Evolutionary conservation across 1,140 invertebrate genomes (phyloP).

Genomic region (Diorhabda sublineata): DNA sequence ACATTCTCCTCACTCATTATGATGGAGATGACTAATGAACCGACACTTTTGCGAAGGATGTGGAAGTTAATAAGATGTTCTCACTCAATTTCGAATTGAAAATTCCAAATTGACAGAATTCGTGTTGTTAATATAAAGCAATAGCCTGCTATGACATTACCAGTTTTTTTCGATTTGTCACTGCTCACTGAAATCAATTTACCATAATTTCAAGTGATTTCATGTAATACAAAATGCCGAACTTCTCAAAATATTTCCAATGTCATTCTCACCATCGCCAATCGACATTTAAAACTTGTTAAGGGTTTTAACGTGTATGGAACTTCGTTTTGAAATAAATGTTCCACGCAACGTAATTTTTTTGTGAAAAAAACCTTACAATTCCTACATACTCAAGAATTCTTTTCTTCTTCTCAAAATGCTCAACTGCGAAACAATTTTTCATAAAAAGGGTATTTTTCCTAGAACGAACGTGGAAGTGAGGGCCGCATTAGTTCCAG

Average conservation of each 20-base stretch:
- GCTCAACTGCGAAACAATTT: not conserved
- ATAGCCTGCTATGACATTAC: no score
- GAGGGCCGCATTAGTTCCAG: conserved; percentile 4
- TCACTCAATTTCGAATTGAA: not conserved
- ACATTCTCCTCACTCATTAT: conserved; percentile 6
- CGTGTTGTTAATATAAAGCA: no score
- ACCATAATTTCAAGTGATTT: no score
- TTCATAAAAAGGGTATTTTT: conserved; percentile 11
- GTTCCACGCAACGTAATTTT: not conserved
- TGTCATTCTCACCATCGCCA: no score
- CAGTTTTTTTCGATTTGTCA: no score
- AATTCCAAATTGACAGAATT: not conserved
- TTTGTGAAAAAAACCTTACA: conserved; percentile 12
- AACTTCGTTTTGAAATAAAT: not conserved
- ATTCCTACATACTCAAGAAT: conserved; percentile 10
- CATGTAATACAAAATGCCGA: no score
- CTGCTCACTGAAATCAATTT: no score
- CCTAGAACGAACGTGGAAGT: not conserved
- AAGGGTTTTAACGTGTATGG: not conserved
- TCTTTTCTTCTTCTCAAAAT: conserved; percentile 10
- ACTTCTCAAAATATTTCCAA: no score
- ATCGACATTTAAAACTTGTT: not conserved
- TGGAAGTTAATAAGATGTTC: not conserved
- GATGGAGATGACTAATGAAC: not conserved
- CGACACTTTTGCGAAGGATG: not conserved